Percentiles rank a stretch among this genome's conserved stretches.
These are phyloP conservation scores for Malacoraja senta DNA, from an alignment of 2,797 vertebrate species.

Conservation along the genomic window DNA sequence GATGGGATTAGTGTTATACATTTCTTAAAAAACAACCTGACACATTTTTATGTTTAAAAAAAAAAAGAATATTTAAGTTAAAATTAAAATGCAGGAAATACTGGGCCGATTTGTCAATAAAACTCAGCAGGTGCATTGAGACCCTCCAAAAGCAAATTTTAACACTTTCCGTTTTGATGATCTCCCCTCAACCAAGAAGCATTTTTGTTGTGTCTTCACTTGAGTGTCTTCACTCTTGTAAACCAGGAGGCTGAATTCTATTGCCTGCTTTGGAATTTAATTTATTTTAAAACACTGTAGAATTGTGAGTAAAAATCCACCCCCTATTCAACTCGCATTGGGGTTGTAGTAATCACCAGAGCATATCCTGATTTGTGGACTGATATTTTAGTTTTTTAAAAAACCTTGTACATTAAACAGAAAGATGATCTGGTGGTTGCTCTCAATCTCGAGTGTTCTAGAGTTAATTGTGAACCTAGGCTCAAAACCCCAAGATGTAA, in stretches of 20 bases:
- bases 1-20: not conserved
- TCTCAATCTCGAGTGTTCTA: not conserved
- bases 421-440: not conserved
- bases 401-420: not conserved
- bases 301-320: not conserved
- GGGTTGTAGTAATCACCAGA: not conserved
- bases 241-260: not conserved
- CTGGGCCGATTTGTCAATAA: not conserved
- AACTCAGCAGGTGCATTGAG: not conserved
- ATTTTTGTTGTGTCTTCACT: not conserved
- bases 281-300: not conserved
- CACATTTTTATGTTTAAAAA: not conserved
- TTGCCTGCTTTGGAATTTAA: not conserved
- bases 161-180: not conserved
- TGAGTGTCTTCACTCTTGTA: not conserved
- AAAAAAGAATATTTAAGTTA: not conserved
- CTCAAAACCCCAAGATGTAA: not conserved
- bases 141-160: not conserved
- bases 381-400: not conserved
- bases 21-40: not conserved
- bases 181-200: not conserved
- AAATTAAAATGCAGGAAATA: not conserved
- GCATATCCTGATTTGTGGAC: not conserved
- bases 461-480: not conserved
- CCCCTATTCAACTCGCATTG: not conserved